Conservation (phyloP, 2,888 invertebrate species). For the Laspeyria flexula region DNA sequence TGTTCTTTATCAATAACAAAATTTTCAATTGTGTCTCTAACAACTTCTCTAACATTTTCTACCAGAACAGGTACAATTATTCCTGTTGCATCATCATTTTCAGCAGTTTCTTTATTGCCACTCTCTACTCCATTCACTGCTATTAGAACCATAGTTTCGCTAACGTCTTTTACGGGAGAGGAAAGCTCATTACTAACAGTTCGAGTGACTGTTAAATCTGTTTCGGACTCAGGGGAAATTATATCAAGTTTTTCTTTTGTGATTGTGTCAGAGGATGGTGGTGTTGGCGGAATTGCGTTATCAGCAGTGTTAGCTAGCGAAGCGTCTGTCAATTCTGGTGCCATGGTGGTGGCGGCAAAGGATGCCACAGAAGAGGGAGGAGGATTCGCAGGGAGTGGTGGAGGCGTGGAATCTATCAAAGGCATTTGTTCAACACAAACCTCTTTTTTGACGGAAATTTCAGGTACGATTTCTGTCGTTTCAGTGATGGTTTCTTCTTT, state of each 20-base stretch:
- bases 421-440: conserved; percentile 86
- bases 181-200: conserved; percentile 45
- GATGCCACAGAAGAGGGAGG: conserved; percentile 91
- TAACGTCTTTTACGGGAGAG: conserved; percentile 46
- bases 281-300: conserved; percentile 63
- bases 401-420: conserved; percentile 89
- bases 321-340: conserved; percentile 80
- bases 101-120: conserved; percentile 18
- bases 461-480: conserved; percentile 70
- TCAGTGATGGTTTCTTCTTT: conserved; percentile 69
- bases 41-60: conserved; percentile 4
- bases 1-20: not conserved
- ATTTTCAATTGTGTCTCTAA: conserved; percentile 11
- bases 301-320: conserved; percentile 76
- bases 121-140: conserved; percentile 16
- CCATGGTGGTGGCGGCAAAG: conserved; percentile 90
- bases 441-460: conserved; percentile 81
- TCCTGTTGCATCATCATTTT: conserved; percentile 12
- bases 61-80: conserved; percentile 11
- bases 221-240: conserved; percentile 41
- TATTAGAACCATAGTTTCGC: conserved; percentile 23
- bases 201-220: conserved; percentile 34
- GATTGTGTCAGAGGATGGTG: conserved; percentile 55
- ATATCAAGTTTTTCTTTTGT: conserved; percentile 53
- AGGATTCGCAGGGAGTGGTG: conserved; percentile 90